These are phyloP conservation scores for Clarias fuscus DNA, from an alignment of 2,797 vertebrate genomes.

Conservation along the genomic window DNA sequence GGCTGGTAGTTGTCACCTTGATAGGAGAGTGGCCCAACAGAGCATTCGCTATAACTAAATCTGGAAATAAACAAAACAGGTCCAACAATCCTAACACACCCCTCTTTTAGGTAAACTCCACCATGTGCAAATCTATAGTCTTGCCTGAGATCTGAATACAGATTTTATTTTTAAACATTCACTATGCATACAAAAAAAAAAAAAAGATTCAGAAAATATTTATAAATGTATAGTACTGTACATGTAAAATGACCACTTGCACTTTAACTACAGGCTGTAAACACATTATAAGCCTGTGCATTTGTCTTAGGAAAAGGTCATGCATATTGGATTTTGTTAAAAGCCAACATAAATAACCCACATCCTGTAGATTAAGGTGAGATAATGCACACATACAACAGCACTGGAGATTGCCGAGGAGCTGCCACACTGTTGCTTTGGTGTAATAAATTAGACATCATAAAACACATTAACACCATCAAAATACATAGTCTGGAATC, in stretches of 20 bases:
- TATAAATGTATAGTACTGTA: neutral
- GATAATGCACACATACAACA: neutral
- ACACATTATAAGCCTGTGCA: conserved; percentile 3
- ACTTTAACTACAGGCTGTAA: neutral
- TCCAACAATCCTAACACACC: neutral
- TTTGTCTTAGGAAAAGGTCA: conserved; percentile 25
- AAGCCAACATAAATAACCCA: conserved; percentile 1
- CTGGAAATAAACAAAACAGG: too few relatives aligned
- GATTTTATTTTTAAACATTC: neutral
- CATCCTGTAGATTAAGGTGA: conserved; percentile 9
- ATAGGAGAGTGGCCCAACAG: too few relatives aligned
- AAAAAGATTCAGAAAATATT: neutral
- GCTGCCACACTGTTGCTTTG: neutral
- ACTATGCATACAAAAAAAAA: neutral
- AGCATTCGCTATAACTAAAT: too few relatives aligned
- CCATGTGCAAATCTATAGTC: neutral
- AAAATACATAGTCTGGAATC: neutral
- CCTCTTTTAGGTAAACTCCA: neutral
- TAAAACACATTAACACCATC: neutral
- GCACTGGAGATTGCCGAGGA: neutral
- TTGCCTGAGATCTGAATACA: neutral
- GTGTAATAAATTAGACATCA: conserved; percentile 22
- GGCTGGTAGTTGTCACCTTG: too few relatives aligned
- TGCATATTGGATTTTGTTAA: conserved; percentile 17
- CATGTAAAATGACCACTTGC: neutral